Evolutionary conservation across 2,797 vertebrate genomes (phyloP), one percentile per base, ranked within the genome.

Genomic region (Rallus crepitans): DNA sequence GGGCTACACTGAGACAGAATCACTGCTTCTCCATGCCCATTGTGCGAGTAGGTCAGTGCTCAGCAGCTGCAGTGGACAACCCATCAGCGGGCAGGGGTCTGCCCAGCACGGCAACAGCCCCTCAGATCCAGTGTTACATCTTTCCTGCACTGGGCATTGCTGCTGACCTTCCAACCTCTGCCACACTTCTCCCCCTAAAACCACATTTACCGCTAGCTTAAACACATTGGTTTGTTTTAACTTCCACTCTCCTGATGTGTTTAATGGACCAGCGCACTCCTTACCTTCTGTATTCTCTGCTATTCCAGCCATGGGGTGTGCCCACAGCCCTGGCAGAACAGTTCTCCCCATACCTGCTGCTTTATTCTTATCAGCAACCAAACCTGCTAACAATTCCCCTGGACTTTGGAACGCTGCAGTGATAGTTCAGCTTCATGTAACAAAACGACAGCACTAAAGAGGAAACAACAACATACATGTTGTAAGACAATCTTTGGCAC

Each of bases 41-140:
- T 15, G 16, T 40, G 19, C 0, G 2, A 45, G 31, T 28, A 20
- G 30, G 23, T 37, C 10, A 5, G 35, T 11, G 17, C 55, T 37
- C 28, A 21, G 73, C 3, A 3, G 24, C 30, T 0, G 2, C 50
- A 25, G 47, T 20, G n/a, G 56, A n/a, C 56, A 57, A n/a, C 20
- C 9, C 8, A 9, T n/a, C n/a, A 12, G 23, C 8, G 6, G 37
- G 35, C 59, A 39, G 17, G 10, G 12, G 33, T 23, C 33, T 35
- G n/a, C 21, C 14, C n/a, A 24, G n/a, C 56, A 21, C 14, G 3
- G 15, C 50, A 30, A 30, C 48, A 1, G 0, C 20, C 18, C 27
- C n/a, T 39, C 1, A 0, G 31, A 6, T 57, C 21, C 1, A 1
- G 18, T 19, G 12, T 1, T 2, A 30, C 27, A 5, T 19, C 42